phyloP scores from a whole-genome alignment of 2,888 invertebrate species.

The Ichneumoninae sp. region DNA sequence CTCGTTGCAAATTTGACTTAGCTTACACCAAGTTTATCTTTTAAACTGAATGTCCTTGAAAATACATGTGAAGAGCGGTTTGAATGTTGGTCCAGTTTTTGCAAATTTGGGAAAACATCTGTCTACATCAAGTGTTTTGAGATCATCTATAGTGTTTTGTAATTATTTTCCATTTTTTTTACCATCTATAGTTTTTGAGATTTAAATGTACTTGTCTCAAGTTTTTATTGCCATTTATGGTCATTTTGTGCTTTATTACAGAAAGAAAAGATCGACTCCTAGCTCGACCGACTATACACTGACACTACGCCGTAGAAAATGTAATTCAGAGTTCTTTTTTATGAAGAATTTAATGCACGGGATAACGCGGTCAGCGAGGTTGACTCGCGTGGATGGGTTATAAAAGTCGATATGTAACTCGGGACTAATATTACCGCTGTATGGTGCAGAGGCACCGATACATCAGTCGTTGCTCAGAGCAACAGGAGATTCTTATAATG shows the following conservation, averaged over 20 bases:
- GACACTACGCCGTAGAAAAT: slow-evolving; percentile 3
- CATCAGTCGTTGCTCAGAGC: slow-evolving; percentile 46
- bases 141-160: too few species aligned
- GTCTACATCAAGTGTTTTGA: too few species aligned
- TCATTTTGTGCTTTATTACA: background rate
- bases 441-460: slow-evolving; percentile 35
- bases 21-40: too few species aligned
- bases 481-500: slow-evolving; percentile 51
- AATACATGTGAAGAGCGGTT: too few species aligned
- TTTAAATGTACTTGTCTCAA: too few species aligned
- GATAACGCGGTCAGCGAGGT: slow-evolving; percentile 5
- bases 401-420: slow-evolving; percentile 33
- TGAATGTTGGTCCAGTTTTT: too few species aligned
- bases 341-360: slow-evolving; percentile 45
- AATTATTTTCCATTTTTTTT: too few species aligned
- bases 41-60: too few species aligned
- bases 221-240: too few species aligned
- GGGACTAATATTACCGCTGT: slow-evolving; percentile 42
- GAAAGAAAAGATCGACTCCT: slow-evolving; percentile 30
- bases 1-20: too few species aligned
- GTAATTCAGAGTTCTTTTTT: slow-evolving; percentile 33
- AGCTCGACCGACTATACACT: slow-evolving; percentile 6
- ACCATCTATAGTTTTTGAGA: too few species aligned
- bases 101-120: too few species aligned
- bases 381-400: slow-evolving; percentile 24